Evolutionary conservation across 2,113 vertebrate genomes (phyloP), one percentile per base, ranked within the genome.

Genomic region (Megaceryle torquata): DNA sequence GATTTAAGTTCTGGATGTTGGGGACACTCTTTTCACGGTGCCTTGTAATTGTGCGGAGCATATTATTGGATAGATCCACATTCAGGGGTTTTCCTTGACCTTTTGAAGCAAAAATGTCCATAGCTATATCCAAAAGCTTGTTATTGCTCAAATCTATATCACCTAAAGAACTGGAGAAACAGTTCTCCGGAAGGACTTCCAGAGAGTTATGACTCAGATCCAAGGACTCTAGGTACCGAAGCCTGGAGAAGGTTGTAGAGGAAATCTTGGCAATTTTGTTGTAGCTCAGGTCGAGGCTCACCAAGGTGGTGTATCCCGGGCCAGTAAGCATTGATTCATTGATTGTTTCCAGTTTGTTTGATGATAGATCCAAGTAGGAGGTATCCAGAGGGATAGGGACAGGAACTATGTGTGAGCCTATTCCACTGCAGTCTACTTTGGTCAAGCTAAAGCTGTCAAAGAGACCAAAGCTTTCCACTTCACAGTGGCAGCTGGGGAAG

Each of bases 391-490:
- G 99, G 89, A 99, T 99, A 85, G 98, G 98, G 60, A 99, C 97
- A 0, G 99, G 99, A 91, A 99, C 96, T 11, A 98, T 93, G 41
- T 98, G 97, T 10, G 98, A 98, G 5, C 98, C 99, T 43, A 99
- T 95, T 28, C 98, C 97, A 7, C 98, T 98, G 94, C 99, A 99
- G 91, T 99, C 99, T 83, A 99, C 99, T 37, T 98, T 98, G 50
- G 99, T 99, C 94, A 99, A 93, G 91, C 99, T 99, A 97, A 99
- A 99, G 97, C 99, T 99, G 96, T 99, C 98, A 1, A 99, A 99
- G 80, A 99, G 98, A 46, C 99, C 99, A 8, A 99, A 99, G 82
- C 98, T 99, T 96, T 99, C 99, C 96, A 99, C 99, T 72, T 99
- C 99, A 0, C 99, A 99, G 80, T 96, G 98, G 94, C 99, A 99